Base-by-base conservation (phyloP, 2,888 invertebrate species). In the Nezara viridula region DNA sequence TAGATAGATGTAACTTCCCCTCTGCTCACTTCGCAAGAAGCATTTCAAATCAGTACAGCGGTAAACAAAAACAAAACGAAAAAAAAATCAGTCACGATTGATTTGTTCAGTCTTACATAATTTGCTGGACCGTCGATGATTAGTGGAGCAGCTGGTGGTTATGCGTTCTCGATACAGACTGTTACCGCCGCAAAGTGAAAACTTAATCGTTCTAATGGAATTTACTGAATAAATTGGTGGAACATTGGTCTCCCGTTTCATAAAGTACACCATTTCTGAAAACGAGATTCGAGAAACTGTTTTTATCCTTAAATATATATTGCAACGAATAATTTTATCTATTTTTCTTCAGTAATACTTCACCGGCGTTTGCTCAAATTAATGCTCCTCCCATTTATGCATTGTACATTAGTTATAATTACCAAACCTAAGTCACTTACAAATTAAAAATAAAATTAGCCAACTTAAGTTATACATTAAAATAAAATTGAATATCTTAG, bases 81-180 rank as follows among this genome's bases (percentile, higher is more conserved):
- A 73, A 37, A 73, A 86, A 50, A 19, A 52, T 37, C 21, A 1
- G 86, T 86, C 49, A 50, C 50, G 86, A 47, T 21, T 52, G 86
- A 86, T 52, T 52, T 50, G 50, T 86, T 32, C 16, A 32, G 86
- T 27, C 6, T 86, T 86, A 86, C 21, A 37, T 50, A 50, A 86
- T n/a, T 37, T 85, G n/a, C n/a, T 27, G 50, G 86, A 27, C 50
- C 4, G 86, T 27, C 32, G 14, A 52, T 52, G 50, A 52, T 86
- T 86, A 86, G 86, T 86, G 49, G 86, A 86, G 86, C 52, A 86
- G 86, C 21, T 27, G 49, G 50, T 10, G 86, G 49, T 86, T 50
- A 50, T 49, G 50, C 50, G 49, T 52, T 49, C 44, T 47, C 27
- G 86, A 86, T 52, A 86, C 52, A 52, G 50, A 21, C 4, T 5